These are phyloP conservation scores for Drosophila saltans DNA, from an alignment of 1,140 invertebrate species.

Conservation along the genomic window DNA sequence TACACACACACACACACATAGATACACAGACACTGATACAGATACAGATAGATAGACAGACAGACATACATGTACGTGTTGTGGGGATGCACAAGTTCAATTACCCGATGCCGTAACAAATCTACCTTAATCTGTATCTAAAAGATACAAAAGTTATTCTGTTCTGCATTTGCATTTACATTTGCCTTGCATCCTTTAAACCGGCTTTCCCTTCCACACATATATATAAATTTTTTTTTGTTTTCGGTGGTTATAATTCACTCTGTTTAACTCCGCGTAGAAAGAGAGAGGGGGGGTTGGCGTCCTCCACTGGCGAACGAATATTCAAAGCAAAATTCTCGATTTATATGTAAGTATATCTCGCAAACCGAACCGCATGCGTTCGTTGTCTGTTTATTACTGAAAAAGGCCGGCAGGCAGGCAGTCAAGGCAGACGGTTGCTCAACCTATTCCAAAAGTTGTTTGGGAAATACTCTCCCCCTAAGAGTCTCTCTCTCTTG, in stretches of 20 bases:
- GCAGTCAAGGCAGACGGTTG: neutral
- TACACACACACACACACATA: constrained; percentile 32
- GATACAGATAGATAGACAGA: neutral
- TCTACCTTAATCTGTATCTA: constrained; percentile 76
- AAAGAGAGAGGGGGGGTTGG: constrained; percentile 3
- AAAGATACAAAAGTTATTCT: constrained; percentile 64
- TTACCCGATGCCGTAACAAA: constrained; percentile 74
- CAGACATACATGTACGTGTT: no score
- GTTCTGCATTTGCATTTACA: constrained; percentile 29
- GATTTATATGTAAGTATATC: constrained; percentile 18
- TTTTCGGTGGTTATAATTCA: constrained; percentile 64
- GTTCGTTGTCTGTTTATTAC: constrained; percentile 72
- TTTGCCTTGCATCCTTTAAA: constrained; percentile 57
- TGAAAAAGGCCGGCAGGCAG: constrained; percentile 53
- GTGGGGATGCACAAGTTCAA: constrained; percentile 58
- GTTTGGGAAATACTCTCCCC: constrained; percentile 66
- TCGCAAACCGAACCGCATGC: constrained; percentile 57
- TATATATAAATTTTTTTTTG: constrained; percentile 14
- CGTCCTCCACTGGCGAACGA: constrained; percentile 12
- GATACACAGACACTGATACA: constrained; percentile 2
- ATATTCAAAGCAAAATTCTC: constrained; percentile 29
- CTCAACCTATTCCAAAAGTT: constrained; percentile 42
- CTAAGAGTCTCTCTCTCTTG: constrained; percentile 1
- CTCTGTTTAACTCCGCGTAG: constrained; percentile 25
- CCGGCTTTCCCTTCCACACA: constrained; percentile 29